Percentiles rank a stretch among this genome's conserved stretches.
Conservation (phyloP, 2,888 invertebrate genomes). For the Acanthococcus lagerstroemiae region DNA sequence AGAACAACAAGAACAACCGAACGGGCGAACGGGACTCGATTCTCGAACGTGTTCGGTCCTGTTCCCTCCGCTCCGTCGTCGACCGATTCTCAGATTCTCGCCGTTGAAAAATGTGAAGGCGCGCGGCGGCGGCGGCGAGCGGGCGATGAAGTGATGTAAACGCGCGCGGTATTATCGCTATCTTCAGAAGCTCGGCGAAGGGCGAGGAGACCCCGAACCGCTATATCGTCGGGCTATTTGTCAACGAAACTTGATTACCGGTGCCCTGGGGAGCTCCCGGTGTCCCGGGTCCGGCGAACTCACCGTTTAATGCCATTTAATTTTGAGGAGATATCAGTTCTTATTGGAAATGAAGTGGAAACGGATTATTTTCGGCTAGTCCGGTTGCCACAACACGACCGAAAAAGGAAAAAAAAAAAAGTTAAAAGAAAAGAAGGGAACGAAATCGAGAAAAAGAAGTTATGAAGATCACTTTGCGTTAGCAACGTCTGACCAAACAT, state of each 20-base stretch:
- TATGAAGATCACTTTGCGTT: constrained; percentile 28
- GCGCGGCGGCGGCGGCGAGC: neutral
- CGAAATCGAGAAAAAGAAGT: constrained; percentile 22
- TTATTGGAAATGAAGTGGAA: constrained; percentile 28
- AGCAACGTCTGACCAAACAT: constrained; percentile 28
- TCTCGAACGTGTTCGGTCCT: too few species aligned
- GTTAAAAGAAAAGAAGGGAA: constrained; percentile 12
- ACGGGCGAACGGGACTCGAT: too few species aligned
- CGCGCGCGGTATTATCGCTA: constrained; percentile 12
- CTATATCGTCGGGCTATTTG: constrained; percentile 23
- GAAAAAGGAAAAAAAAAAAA: too few species aligned
- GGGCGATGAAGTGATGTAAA: neutral
- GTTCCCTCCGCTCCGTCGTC: too few species aligned
- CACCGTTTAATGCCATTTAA: constrained; percentile 28
- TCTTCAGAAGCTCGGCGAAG: constrained; percentile 13
- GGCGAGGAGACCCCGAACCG: neutral
- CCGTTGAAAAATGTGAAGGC: neutral
- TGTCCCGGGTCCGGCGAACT: neutral
- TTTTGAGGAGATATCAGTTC: constrained; percentile 26
- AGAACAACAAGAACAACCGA: too few species aligned
- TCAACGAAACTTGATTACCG: constrained; percentile 28
- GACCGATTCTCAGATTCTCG: neutral
- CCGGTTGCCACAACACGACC: constrained; percentile 17
- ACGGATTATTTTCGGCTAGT: constrained; percentile 25
- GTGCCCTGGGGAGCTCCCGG: constrained; percentile 8